A percentile compares a stretch with the other conserved stretches of the same genome.
These are phyloP conservation scores for Ia io DNA, from an alignment of 2,113 vertebrate species.

Conservation along the genomic window DNA sequence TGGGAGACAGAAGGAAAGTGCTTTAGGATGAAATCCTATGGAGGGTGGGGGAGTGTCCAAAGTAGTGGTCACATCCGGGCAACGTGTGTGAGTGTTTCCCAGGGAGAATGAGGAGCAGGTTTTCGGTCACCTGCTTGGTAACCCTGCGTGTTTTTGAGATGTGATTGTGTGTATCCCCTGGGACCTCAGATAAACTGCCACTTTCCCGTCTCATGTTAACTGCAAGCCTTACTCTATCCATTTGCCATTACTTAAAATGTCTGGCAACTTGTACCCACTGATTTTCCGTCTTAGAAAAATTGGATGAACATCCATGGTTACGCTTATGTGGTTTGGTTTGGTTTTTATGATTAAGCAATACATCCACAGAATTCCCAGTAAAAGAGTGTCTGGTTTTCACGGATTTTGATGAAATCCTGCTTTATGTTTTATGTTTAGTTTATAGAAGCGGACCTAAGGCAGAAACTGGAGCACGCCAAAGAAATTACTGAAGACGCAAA, in stretches of 20 bases:
- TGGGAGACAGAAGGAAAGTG: neutral
- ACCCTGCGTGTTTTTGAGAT: neutral
- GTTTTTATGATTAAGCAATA: neutral
- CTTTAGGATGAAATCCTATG: neutral
- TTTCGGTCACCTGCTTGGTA: neutral
- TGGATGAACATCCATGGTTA: neutral
- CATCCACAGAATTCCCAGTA: neutral
- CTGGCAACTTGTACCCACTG: neutral
- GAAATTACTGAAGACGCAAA: constrained; percentile 89
- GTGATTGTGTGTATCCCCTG: neutral
- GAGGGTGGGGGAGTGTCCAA: fast-evolving
- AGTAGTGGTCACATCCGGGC: neutral
- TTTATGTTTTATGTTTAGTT: constrained; percentile 84
- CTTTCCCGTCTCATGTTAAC: neutral
- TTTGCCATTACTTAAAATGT: neutral
- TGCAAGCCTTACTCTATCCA: neutral
- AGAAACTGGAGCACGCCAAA: constrained; percentile 90
- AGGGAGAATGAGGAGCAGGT: neutral
- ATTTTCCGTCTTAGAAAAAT: neutral
- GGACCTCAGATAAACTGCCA: neutral
- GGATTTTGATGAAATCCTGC: neutral
- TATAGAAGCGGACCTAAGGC: constrained; percentile 91
- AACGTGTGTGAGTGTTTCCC: neutral
- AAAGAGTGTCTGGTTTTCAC: neutral
- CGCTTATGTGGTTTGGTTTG: neutral